phyloP scores from a whole-genome alignment of 1,140 invertebrate species.

The Drosophila santomea region DNA sequence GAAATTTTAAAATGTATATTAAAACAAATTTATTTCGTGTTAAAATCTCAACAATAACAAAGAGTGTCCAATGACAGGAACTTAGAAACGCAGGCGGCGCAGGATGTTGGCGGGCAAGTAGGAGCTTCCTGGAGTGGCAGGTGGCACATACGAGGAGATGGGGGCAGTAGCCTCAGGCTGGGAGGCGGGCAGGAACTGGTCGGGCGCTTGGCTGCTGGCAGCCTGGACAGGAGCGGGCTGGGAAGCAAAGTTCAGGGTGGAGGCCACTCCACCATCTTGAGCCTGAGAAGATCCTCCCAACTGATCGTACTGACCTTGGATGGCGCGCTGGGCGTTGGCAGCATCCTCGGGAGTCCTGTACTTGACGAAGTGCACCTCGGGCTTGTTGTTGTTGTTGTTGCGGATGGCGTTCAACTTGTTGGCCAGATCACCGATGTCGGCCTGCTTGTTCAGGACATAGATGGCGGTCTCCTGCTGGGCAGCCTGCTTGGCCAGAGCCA shows the following conservation, averaged over 20 bases:
- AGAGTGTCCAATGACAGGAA: conserved; percentile 10
- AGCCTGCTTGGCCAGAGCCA: conserved; percentile 75
- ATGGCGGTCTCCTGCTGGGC: conserved; percentile 72
- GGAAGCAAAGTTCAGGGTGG: conserved; percentile 67
- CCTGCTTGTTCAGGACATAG: conserved; percentile 74
- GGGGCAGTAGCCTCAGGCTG: conserved; percentile 42
- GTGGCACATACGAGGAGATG: conserved; percentile 48
- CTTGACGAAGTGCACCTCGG: conserved; percentile 68
- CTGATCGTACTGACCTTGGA: conserved; percentile 65
- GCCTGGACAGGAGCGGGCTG: conserved; percentile 18
- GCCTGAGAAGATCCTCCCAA: conserved; percentile 54
- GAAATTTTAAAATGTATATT: neutral
- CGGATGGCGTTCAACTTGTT: conserved; percentile 62
- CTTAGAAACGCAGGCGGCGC: conserved; percentile 58
- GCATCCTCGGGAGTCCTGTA: conserved; percentile 65
- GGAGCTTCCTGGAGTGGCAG: conserved; percentile 39
- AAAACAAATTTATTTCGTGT: conserved; percentile 66
- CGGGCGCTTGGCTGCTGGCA: neutral
- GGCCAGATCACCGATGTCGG: conserved; percentile 64
- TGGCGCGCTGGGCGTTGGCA: conserved; percentile 59
- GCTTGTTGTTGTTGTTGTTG: conserved; percentile 54
- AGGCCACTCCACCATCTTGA: conserved; percentile 55
- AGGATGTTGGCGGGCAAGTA: conserved; percentile 73
- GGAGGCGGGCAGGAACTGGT: conserved; percentile 10
- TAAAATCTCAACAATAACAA: conserved; percentile 51